These are phyloP conservation scores for Synergus japonicus DNA, from an alignment of 2,888 invertebrate genomes.

Conservation along the genomic window DNA sequence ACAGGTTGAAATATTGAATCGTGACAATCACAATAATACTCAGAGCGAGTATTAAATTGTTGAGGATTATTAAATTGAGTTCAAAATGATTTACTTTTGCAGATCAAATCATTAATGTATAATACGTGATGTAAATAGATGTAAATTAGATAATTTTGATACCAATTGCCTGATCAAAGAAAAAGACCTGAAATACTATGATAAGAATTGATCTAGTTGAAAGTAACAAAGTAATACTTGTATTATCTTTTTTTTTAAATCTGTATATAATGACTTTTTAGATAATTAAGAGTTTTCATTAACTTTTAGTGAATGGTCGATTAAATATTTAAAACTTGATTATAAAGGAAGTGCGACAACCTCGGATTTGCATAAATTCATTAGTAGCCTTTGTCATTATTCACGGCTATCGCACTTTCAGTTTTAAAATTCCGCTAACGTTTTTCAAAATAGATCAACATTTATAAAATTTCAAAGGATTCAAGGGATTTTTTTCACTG, in stretches of 20 bases:
- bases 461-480: neutral
- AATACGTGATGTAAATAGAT: neutral
- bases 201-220: neutral
- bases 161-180: too few relatives aligned
- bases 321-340: neutral
- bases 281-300: neutral
- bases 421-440: neutral
- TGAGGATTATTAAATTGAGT: too few relatives aligned
- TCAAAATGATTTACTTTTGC: too few relatives aligned
- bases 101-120: too few relatives aligned
- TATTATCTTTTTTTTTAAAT: neutral
- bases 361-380: neutral
- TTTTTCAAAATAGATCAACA: neutral
- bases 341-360: neutral
- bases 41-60: too few relatives aligned
- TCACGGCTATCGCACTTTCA: neutral
- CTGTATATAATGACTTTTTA: neutral
- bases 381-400: neutral
- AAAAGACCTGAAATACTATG: too few relatives aligned
- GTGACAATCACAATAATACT: too few relatives aligned
- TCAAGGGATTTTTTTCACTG: neutral
- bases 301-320: neutral
- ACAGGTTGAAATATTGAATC: too few relatives aligned
- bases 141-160: too few relatives aligned
- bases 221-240: neutral